These are phyloP conservation scores for Teleogryllus oceanicus DNA, from an alignment of 2,888 invertebrate species.

Conservation along the genomic window DNA sequence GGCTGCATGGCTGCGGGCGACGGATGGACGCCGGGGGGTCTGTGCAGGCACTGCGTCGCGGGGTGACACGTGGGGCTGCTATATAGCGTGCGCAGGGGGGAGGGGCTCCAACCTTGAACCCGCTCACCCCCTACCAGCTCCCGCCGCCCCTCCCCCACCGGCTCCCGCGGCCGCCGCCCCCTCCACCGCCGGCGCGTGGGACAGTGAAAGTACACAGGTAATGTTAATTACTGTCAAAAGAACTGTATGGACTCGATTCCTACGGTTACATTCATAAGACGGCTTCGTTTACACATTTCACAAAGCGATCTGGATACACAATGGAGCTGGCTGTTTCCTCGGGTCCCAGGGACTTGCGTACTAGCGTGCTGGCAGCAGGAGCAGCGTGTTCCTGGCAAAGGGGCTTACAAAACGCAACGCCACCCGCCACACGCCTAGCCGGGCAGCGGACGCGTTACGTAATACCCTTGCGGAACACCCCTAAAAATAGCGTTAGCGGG, in stretches of 20 bases:
- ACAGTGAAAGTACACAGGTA: constrained; percentile 34
- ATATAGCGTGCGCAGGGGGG: constrained; percentile 29
- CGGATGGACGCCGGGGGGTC: not conserved
- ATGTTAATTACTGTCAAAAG: constrained; percentile 22
- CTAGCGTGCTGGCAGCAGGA: not conserved
- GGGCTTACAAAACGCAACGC: not conserved
- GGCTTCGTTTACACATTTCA: constrained; percentile 4
- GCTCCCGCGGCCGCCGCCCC: not conserved
- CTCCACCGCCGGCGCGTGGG: constrained; percentile 29
- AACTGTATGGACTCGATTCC: constrained; percentile 30
- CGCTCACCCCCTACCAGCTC: not conserved
- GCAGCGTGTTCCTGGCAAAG: no score
- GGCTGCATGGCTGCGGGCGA: constrained; percentile 22
- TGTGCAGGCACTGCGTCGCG: constrained; percentile 9
- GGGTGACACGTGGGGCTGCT: constrained; percentile 27
- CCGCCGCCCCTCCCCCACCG: not conserved
- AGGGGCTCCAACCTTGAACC: constrained; percentile 28
- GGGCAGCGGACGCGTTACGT: not conserved
- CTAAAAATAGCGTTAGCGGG: no score
- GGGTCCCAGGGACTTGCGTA: constrained; percentile 6
- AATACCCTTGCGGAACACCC: not conserved
- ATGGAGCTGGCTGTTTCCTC: not conserved
- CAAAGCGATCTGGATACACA: constrained; percentile 18
- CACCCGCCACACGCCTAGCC: not conserved
- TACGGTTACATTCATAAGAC: constrained; percentile 21